phyloP scores from a whole-genome alignment of 1,140 invertebrate species.

The Meloidogyne chitwoodi region DNA sequence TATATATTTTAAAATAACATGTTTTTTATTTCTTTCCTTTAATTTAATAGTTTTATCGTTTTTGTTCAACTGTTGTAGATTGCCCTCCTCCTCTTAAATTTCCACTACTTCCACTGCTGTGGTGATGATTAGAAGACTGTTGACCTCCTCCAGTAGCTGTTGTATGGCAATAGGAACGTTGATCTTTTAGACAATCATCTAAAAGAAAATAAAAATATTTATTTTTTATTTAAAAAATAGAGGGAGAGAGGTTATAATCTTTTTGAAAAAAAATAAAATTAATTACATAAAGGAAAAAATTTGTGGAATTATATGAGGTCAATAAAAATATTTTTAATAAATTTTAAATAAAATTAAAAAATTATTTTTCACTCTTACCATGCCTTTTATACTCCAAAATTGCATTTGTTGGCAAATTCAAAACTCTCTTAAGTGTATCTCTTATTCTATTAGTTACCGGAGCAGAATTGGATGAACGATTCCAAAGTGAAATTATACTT shows the following conservation, averaged over 20 bases:
- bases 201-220: not conserved
- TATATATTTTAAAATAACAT: not conserved
- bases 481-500: constrained; percentile 89
- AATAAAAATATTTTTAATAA: too few relatives aligned
- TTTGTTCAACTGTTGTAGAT: not conserved
- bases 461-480: constrained; percentile 81
- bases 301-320: too few relatives aligned
- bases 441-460: constrained; percentile 80
- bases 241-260: too few relatives aligned
- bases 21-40: not conserved
- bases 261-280: too few relatives aligned
- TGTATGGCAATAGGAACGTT: constrained; percentile 19
- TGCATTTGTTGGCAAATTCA: constrained; percentile 85
- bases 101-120: not conserved
- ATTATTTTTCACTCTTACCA: constrained; percentile 52
- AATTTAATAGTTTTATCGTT: not conserved
- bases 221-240: not conserved
- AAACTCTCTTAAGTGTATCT: constrained; percentile 84
- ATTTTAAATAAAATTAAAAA: not conserved
- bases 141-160: constrained; percentile 4
- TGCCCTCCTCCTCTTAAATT: constrained; percentile 7
- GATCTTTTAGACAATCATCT: constrained; percentile 21
- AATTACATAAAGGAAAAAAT: too few relatives aligned
- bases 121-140: not conserved
- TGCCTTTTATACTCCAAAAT: constrained; percentile 95